Evolutionary conservation across 2,888 invertebrate species (phyloP), one percentile per base, ranked within the genome.

Genomic region (Apodemia zela): DNA sequence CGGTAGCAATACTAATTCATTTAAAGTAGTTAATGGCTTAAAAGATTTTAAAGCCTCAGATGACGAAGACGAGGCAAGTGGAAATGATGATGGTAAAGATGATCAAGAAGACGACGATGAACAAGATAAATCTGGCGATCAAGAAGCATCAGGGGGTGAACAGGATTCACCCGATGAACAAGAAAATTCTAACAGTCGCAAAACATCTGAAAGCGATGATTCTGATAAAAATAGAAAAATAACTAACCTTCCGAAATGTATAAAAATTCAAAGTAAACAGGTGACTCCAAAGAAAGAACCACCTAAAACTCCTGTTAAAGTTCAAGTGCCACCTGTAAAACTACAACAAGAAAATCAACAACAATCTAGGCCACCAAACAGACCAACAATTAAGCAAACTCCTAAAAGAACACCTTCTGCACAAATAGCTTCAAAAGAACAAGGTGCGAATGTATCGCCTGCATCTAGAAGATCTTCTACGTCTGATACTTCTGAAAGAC

Each of bases 41-140:
- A 89, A 82, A 78, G 88, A 88, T 73, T 89, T 89, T 62, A 85
- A 86, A 72, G 77, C 89, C 17, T 88, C 89, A 17, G 90, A 89
- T 66, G 87, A 90, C 63, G 87, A 89, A 65, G 84, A 85, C 49
- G 77, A 75, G 45, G 80, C 73, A 25, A 85, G 85, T 70, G 84
- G 77, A 6, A 80, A 84, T 60, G 85, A 84, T 8, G 82, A 81
- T 0, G 73, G 70, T 65, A 78, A 74, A 67, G 79, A 81, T 25
- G 81, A 79, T 47, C 80, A 75, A 47, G 81, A 81, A 29, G 80
- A 76, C 21, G 80, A 73, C 57, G 72, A 74, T 60, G 69, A 71
- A 35, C 70, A 69, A 59, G 69, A 73, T 66, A 69, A 71, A 63
- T 68, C 70, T 45, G 66, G 69, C 42, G 69, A 72, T 58, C 72